Percentiles rank a stretch among this genome's conserved stretches.
Conservation (phyloP, 2,113 vertebrate species). For the Gambusia affinis region DNA sequence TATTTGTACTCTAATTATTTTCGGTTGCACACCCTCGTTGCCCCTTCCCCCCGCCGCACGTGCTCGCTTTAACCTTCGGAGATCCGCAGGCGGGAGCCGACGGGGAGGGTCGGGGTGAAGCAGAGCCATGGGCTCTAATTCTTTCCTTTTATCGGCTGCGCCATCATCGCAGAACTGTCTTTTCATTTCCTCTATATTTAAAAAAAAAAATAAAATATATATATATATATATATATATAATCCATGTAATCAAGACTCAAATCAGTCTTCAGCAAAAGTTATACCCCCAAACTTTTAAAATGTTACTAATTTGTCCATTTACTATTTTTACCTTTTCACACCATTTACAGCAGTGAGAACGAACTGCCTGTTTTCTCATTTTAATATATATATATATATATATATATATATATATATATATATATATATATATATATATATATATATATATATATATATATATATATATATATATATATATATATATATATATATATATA, state of each 20-base stretch:
- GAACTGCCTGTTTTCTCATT: background rate
- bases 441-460: background rate
- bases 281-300: background rate
- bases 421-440: background rate
- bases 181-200: conserved; percentile 27
- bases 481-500: background rate
- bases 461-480: background rate
- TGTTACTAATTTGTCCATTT: conserved; percentile 1
- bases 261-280: conserved; percentile 13
- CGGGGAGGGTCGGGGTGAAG: conserved; percentile 58
- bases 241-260: conserved; percentile 6
- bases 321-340: background rate
- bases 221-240: background rate
- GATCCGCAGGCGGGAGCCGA: conserved; percentile 54
- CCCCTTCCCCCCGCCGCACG: conserved; percentile 16
- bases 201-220: background rate
- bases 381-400: background rate
- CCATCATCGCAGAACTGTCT: conserved; percentile 28
- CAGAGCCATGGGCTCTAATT: conserved; percentile 49
- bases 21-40: conserved; percentile 17
- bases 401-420: background rate
- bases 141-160: conserved; percentile 54
- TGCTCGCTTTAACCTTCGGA: conserved; percentile 55
- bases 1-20: conserved; percentile 79
- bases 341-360: background rate